Evolutionary conservation across 1,140 invertebrate species (phyloP), one percentile per base, ranked within the genome.

Genomic region (Limonius californicus): DNA sequence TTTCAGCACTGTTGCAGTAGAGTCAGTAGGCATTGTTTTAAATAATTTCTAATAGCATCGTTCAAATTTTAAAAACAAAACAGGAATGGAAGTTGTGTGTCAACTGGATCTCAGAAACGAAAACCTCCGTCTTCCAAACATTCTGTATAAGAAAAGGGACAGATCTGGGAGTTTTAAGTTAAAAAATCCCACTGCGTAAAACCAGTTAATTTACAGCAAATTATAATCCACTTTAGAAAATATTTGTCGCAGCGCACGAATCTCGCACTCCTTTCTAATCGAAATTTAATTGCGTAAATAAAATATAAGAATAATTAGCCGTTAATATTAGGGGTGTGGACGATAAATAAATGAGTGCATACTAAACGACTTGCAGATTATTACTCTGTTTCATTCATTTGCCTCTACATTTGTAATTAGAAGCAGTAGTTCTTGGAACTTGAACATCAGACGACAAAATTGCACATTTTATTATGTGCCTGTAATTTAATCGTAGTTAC

Each of bases 201-300:
- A 45, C 16, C 11, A 53, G 45, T 19, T 60, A 60, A 60, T 60
- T 23, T 53, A 11, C 23, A 27, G 32, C 30, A 53, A 30, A 60
- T 60, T 60, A 60, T 32, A 53, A 60, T 60, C 43, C 18, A 60
- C 47, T 60, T 60, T 60, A 30, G 23, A 18, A 19, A 21, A 60
- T 60, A 59, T 60, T 60, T 59, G 57, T 59, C 43, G n/a, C 35
- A 9, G 35, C n/a, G 8, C n/a, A 39, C 35, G n/a, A n/a, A 11
- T 6, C 35, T 50, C 11, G 30, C 30, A 19, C 32, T 20, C 15
- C n/a, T 21, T 54, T 63, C 62, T 63, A 63, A 63, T 63, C 43
- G 43, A 59, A 30, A 59, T 63, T 63, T 63, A 63, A 63, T 63
- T 59, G 56, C 43, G 30, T 23, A 21, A 62, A 62, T 57, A 62